phyloP scores from a whole-genome alignment of 2,797 vertebrate genomes.

The Remorina albescens region DNA sequence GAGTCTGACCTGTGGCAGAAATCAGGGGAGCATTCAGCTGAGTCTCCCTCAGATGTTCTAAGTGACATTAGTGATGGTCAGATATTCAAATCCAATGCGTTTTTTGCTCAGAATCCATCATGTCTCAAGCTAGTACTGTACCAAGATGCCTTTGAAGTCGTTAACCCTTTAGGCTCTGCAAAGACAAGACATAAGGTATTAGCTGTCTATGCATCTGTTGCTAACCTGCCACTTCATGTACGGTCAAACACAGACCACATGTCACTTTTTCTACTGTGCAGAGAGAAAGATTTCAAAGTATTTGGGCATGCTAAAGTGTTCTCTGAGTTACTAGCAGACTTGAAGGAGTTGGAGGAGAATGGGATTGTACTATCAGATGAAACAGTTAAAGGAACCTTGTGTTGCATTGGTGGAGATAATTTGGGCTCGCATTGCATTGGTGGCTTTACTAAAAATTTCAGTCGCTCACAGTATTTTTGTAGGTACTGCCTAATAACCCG shows the following conservation, averaged over 20 bases:
- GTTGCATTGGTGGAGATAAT: constrained; percentile 31
- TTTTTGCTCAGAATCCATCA: constrained; percentile 10
- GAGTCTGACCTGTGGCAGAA: constrained; percentile 29
- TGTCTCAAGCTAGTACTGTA: constrained; percentile 10
- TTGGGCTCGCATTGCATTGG: too few species aligned
- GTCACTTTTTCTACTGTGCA: constrained; percentile 29
- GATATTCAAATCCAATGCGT: neutral
- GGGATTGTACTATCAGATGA: constrained; percentile 14
- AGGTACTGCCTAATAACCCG: too few species aligned
- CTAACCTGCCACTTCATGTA: constrained; percentile 23
- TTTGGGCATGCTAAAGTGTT: constrained; percentile 39
- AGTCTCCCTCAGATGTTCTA: constrained; percentile 13
- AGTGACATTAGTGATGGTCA: constrained; percentile 23
- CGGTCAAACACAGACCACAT: constrained; percentile 6
- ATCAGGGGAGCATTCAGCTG: neutral
- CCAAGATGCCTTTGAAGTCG: constrained; percentile 4
- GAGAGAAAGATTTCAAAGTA: constrained; percentile 47
- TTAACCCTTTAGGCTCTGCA: constrained; percentile 11
- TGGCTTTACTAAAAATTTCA: too few species aligned
- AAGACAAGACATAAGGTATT: constrained; percentile 9
- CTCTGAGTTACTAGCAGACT: constrained; percentile 36
- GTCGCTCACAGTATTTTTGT: too few species aligned
- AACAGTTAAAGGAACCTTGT: constrained; percentile 31
- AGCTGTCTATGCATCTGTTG: constrained; percentile 5
- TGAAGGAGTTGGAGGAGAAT: constrained; percentile 46